These are phyloP conservation scores for Patiria pectinifera DNA, from an alignment of 53 echinoderm and acorn worm genomes.

Conservation along the genomic window DNA sequence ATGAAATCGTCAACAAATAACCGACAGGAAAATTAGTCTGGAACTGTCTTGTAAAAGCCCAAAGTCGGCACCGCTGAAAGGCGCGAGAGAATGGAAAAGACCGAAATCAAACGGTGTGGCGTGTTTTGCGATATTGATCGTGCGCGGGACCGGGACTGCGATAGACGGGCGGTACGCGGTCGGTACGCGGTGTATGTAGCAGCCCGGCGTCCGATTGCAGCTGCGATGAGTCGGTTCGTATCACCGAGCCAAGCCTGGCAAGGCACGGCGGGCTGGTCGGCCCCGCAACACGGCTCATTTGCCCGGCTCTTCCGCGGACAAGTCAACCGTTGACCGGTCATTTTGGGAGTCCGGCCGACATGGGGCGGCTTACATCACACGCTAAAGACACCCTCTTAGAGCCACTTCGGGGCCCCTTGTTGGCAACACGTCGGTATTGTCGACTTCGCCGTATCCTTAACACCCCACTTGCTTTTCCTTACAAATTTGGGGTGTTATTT, in stretches of 20 bases:
- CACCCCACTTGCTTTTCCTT: neutral
- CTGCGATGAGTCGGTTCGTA: constrained; percentile 21
- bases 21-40: constrained; percentile 69
- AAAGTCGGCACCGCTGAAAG: constrained; percentile 38
- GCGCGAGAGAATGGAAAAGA: neutral
- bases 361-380: constrained; percentile 60
- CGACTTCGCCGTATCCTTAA: constrained; percentile 3
- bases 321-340: constrained; percentile 62
- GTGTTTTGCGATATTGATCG: constrained; percentile 35
- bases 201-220: constrained; percentile 33
- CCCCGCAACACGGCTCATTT: constrained; percentile 59
- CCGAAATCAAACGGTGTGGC: constrained; percentile 48
- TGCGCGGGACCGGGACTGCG: neutral
- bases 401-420: constrained; percentile 36
- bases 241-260: neutral
- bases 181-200: neutral
- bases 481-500: neutral
- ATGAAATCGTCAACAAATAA: constrained; percentile 38
- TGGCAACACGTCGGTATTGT: constrained; percentile 49
- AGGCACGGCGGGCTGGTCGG: constrained; percentile 32
- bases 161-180: neutral
- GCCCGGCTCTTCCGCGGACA: constrained; percentile 19
- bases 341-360: constrained; percentile 16
- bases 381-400: constrained; percentile 20
- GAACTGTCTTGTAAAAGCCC: constrained; percentile 61